A percentile compares a stretch with the other conserved stretches of the same genome.
These are phyloP conservation scores for Eulemur coronatus DNA, from an alignment of 2,797 vertebrate genomes.

Conservation along the genomic window DNA sequence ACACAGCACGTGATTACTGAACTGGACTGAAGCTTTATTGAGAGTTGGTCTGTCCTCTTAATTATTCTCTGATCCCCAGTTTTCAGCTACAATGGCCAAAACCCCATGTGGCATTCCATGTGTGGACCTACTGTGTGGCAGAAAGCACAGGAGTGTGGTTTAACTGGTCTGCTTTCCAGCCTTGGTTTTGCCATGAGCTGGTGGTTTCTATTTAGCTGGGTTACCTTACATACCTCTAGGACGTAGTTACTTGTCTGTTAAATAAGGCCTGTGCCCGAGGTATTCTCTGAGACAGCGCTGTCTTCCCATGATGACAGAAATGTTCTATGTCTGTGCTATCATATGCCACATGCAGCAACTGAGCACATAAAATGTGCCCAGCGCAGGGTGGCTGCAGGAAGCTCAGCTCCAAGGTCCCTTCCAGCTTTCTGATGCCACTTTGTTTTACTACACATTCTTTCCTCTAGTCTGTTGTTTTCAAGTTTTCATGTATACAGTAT, in stretches of 20 bases:
- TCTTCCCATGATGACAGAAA: background rate
- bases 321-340: background rate
- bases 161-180: background rate
- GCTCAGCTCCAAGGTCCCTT: background rate
- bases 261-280: background rate
- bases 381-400: background rate
- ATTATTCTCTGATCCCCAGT: background rate
- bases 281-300: background rate
- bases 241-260: background rate
- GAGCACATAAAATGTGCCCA: background rate
- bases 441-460: background rate
- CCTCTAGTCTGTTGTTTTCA: background rate
- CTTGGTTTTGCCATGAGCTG: background rate
- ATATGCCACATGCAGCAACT: accelerated
- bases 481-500: background rate
- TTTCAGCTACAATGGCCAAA: background rate
- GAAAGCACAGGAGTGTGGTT: background rate
- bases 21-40: background rate
- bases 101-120: background rate
- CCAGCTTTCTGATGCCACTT: background rate
- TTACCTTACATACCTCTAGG: background rate
- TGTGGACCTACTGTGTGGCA: background rate
- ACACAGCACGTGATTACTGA: background rate
- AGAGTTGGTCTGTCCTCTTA: background rate
- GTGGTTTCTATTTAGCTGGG: background rate